Base-by-base conservation (phyloP, 2,113 vertebrate species). In the Ceratotherium simum region DNA sequence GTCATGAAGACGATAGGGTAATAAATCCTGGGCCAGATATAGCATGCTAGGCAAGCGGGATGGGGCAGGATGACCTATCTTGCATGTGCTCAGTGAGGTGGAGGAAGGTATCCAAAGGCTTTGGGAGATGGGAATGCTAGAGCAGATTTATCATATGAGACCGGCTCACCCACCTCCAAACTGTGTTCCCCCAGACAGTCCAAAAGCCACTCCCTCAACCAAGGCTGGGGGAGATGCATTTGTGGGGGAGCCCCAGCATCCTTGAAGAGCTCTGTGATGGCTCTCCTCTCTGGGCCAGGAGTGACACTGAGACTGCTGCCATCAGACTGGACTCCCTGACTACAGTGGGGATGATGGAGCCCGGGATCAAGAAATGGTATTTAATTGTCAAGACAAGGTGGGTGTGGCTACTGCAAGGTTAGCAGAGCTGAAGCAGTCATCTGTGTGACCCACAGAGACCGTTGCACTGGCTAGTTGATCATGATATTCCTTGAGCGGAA, bases 401-500 rank as follows among this genome's bases (percentile, higher is more conserved):
- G 3, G 16, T 33, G 11, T 17, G 60, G n/a, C 48, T 75, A 18
- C n/a, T 64, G 7, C 16, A 36, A 62, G 18, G 11, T 36, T n/a
- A 3, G 25, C 25, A 79, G 67, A 78, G 25, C 62, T 8, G 18
- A 67, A 48, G 90, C 65, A 8, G 42, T 39, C 2, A 16, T 56
- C 42, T 65, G 16, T 10, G 2, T 0, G 16, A 13, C 33, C 29
- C 14, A 2, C 9, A 48, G 54, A 13, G 14, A 56, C 67, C 25
- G 9, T 18, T 3, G 56, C 5, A 0, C 1, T 60, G n/a, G 27
- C 46, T 20, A 2, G 5, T 27, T 29, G 58, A 33, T 82, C 5
- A 36, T 8, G 8, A 12, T 64, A 11, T 51, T 92, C 60, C 64
- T 94, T 39, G 42, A 86, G 48, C 10, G 5, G 48, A 85, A 62